phyloP scores from a whole-genome alignment of 2,888 invertebrate genomes.

The Orthosia incerta region DNA sequence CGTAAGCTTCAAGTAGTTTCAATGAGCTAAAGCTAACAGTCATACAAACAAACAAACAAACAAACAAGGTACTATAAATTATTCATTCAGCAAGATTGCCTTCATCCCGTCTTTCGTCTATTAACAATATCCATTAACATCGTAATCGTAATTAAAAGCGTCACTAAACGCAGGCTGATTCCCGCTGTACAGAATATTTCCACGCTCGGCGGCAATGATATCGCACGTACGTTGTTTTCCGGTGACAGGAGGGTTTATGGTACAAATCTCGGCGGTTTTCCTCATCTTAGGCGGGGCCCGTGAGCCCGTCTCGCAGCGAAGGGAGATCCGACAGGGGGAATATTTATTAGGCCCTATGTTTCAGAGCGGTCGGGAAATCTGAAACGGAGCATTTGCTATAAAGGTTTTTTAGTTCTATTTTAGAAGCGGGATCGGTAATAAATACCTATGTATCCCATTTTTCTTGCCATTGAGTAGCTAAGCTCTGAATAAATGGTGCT shows the following conservation, averaged over 20 bases:
- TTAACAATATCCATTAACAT: slow-evolving; percentile 45
- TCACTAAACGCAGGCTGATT: slow-evolving; percentile 33
- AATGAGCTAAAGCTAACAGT: slow-evolving; percentile 28
- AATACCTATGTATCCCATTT: slow-evolving; percentile 58
- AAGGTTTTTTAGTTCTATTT: slow-evolving; percentile 65
- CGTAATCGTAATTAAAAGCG: slow-evolving; percentile 32
- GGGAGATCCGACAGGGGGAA: slow-evolving; percentile 77
- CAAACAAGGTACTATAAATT: slow-evolving; percentile 23
- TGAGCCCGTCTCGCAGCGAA: slow-evolving; percentile 69
- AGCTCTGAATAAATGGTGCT: slow-evolving; percentile 57
- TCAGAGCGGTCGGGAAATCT: slow-evolving; percentile 70
- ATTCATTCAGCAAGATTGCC: slow-evolving; percentile 33
- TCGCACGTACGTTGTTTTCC: slow-evolving; percentile 73
- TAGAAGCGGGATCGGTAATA: slow-evolving; percentile 61
- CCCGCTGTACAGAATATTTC: slow-evolving; percentile 61
- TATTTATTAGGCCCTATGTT: slow-evolving; percentile 79
- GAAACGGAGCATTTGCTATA: slow-evolving; percentile 63
- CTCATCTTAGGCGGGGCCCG: slow-evolving; percentile 72
- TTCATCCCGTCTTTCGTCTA: slow-evolving; percentile 32
- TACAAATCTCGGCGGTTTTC: slow-evolving; percentile 81
- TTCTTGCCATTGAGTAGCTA: slow-evolving; percentile 59
- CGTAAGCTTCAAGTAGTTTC: slow-evolving; percentile 18
- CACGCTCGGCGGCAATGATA: slow-evolving; percentile 64
- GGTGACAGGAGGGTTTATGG: slow-evolving; percentile 80
- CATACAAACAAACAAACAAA: slow-evolving; percentile 25